A percentile compares a stretch with the other conserved stretches of the same genome.
Evolutionary conservation across 37 sponge, comb jelly and placozoan species (phyloP).

Genomic region (Tethya wilhelma): DNA sequence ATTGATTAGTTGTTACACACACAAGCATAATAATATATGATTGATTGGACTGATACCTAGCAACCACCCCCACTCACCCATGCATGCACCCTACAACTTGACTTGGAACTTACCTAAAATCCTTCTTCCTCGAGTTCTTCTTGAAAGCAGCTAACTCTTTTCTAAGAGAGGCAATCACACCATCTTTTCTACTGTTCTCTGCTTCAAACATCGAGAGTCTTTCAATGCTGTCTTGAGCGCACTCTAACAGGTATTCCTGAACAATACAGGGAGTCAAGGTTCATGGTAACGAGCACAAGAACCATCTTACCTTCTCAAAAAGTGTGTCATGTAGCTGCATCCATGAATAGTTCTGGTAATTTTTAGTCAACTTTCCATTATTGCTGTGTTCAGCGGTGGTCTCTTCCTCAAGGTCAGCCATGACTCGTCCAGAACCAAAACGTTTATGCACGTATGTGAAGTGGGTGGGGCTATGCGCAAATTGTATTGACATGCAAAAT

Average conservation of each 20-base stretch:
- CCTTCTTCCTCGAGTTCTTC: constrained; percentile 8
- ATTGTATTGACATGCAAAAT: no score
- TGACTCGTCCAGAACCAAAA: no score
- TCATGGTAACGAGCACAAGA: not conserved
- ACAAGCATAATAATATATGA: no score
- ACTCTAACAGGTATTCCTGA: constrained; percentile 37
- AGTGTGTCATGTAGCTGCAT: constrained; percentile 2
- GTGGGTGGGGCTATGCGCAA: no score
- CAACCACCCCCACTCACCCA: not conserved
- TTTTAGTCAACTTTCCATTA: not conserved
- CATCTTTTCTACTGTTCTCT: constrained; percentile 46
- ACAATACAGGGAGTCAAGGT: not conserved
- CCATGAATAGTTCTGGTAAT: constrained; percentile 9
- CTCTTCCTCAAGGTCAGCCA: no score
- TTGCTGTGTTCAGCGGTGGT: no score
- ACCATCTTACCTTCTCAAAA: constrained; percentile 15
- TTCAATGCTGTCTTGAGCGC: not conserved
- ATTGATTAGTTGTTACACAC: no score
- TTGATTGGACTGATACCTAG: not conserved
- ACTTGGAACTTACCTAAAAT: constrained; percentile 28
- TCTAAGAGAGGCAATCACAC: constrained; percentile 32
- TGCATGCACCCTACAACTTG: not conserved
- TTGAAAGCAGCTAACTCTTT: constrained; percentile 29
- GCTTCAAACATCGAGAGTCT: constrained; percentile 1
- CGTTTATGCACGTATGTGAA: no score